phyloP scores from a whole-genome alignment of 2,797 vertebrate genomes.

The Mus caroli region DNA sequence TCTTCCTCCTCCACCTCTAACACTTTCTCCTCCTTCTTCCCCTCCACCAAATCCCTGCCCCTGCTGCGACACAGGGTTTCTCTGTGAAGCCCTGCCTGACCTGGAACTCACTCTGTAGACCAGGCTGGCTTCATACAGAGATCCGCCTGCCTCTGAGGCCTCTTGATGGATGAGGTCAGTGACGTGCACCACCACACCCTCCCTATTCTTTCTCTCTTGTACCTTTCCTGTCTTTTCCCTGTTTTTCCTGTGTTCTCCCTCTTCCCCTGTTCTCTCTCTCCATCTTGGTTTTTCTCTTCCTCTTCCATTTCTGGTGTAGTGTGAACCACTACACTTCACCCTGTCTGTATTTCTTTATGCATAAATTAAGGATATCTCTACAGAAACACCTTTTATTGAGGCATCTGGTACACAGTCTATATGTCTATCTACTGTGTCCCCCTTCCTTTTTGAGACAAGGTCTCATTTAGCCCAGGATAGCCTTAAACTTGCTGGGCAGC shows the following conservation, averaged over 20 bases:
- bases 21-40: no score
- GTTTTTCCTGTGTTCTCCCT: neutral
- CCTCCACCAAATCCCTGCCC: no score
- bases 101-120: neutral
- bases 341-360: neutral
- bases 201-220: neutral
- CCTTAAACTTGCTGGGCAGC: neutral
- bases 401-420: neutral
- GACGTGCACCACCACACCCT: neutral
- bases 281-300: neutral
- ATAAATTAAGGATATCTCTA: neutral
- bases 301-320: neutral
- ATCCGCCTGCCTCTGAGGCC: no score
- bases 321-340: neutral
- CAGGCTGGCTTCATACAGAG: neutral
- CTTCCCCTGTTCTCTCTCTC: neutral
- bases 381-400: constrained; percentile 1
- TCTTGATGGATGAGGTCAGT: neutral
- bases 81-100: neutral
- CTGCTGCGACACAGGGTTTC: neutral
- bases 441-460: neutral
- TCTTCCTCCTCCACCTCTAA: neutral
- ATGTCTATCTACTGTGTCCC: no score
- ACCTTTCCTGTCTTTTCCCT: neutral
- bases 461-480: neutral